A percentile compares a stretch with the other conserved stretches of the same genome.
These are phyloP conservation scores for Fukomys damarensis DNA, from an alignment of 2,113 vertebrate species.

Conservation along the genomic window DNA sequence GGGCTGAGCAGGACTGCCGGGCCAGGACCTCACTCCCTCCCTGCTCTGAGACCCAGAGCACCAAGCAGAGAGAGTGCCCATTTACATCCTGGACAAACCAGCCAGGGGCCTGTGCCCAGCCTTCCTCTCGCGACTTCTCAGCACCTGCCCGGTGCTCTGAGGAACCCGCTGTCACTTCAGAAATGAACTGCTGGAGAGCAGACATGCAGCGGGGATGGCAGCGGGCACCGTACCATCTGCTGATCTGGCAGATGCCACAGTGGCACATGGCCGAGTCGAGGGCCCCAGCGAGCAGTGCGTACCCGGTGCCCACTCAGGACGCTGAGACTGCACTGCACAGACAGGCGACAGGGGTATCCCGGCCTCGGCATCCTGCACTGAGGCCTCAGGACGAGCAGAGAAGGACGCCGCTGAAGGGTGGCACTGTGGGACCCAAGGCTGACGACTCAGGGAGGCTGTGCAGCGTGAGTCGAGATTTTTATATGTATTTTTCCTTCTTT, in stretches of 20 bases:
- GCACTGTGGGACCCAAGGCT: not conserved
- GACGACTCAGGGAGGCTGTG: not conserved
- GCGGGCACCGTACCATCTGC: not conserved
- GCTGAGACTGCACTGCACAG: not conserved
- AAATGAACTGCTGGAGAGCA: not conserved
- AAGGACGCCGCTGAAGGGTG: not conserved
- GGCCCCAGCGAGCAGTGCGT: not conserved
- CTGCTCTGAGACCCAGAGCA: not conserved
- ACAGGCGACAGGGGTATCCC: not conserved
- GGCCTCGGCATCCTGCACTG: not conserved
- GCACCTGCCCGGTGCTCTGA: constrained; percentile 1
- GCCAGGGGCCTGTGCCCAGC: not conserved
- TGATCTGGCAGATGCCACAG: not conserved
- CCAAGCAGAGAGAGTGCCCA: not conserved
- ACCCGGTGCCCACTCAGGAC: not conserved
- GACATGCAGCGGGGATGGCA: not conserved
- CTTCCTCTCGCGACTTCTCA: not conserved
- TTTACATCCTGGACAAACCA: not conserved
- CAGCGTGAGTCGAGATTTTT: not conserved
- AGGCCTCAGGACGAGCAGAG: not conserved
- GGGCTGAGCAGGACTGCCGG: not conserved
- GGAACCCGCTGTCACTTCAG: not conserved
- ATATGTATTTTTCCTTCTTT: not conserved
- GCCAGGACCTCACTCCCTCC: not conserved
- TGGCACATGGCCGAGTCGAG: not conserved